These are phyloP conservation scores for Brachyptera putata DNA, from an alignment of 2,888 invertebrate species.

Conservation along the genomic window DNA sequence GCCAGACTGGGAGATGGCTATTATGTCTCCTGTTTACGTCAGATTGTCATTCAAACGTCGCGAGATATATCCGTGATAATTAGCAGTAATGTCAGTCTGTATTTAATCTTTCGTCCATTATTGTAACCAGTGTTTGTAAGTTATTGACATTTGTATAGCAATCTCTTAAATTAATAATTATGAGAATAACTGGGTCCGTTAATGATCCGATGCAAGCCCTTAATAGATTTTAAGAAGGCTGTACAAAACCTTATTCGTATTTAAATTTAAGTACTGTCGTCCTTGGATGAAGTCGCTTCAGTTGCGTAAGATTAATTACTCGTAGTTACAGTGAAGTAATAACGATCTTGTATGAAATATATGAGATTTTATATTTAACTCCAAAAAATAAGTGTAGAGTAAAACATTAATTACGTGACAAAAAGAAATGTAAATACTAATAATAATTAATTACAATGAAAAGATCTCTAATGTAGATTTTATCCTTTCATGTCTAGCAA, in stretches of 20 bases:
- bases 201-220: neutral
- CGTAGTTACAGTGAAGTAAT: neutral
- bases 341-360: neutral
- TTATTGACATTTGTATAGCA: constrained; percentile 18
- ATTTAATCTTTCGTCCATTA: constrained; percentile 29
- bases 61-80: neutral
- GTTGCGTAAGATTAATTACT: neutral
- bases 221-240: constrained; percentile 5
- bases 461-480: constrained; percentile 10
- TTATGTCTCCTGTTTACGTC: no score
- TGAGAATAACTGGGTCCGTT: neutral
- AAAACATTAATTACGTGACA: neutral
- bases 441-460: constrained; percentile 4
- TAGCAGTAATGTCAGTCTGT: constrained; percentile 13
- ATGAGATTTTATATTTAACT: neutral
- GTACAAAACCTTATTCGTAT: neutral
- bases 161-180: constrained; percentile 3
- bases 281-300: neutral
- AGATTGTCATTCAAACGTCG: no score
- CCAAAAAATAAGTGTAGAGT: neutral
- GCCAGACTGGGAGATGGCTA: no score
- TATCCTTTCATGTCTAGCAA: constrained; percentile 15
- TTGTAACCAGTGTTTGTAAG: constrained; percentile 24
- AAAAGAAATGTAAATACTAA: no score
- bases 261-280: neutral